Conservation (phyloP, 2,797 vertebrate species). For the Loriculus beryllinus region DNA sequence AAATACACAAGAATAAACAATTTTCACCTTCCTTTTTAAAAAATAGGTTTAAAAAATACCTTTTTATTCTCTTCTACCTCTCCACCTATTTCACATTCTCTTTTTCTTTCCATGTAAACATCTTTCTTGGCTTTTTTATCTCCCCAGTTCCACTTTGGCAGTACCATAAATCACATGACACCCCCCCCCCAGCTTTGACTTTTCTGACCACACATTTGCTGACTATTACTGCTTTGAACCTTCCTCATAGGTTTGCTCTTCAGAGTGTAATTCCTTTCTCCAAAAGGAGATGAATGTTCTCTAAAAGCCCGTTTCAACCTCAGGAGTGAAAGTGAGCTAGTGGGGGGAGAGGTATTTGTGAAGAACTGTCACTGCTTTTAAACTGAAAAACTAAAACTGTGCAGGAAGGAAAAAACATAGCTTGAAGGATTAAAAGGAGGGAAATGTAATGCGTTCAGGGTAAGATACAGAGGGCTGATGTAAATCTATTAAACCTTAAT, state of each 20-base stretch:
- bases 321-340: not conserved
- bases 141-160: not conserved
- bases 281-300: constrained; percentile 23
- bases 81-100: not conserved
- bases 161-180: not conserved
- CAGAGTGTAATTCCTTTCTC: not conserved
- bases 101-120: not conserved
- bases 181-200: not conserved
- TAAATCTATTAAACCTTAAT: not conserved
- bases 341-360: not conserved
- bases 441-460: not conserved
- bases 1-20: not conserved
- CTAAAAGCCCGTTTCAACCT: not conserved
- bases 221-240: not conserved
- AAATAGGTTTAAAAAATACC: not conserved
- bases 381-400: not conserved
- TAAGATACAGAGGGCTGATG: not conserved
- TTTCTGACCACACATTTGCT: constrained; percentile 29
- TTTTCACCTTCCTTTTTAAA: not conserved
- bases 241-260: not conserved
- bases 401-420: not conserved
- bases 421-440: not conserved
- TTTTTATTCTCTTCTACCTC: not conserved
- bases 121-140: not conserved
- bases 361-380: not conserved